Evolutionary conservation across 2,888 invertebrate genomes (phyloP).

Genomic region (Elegia similella): DNA sequence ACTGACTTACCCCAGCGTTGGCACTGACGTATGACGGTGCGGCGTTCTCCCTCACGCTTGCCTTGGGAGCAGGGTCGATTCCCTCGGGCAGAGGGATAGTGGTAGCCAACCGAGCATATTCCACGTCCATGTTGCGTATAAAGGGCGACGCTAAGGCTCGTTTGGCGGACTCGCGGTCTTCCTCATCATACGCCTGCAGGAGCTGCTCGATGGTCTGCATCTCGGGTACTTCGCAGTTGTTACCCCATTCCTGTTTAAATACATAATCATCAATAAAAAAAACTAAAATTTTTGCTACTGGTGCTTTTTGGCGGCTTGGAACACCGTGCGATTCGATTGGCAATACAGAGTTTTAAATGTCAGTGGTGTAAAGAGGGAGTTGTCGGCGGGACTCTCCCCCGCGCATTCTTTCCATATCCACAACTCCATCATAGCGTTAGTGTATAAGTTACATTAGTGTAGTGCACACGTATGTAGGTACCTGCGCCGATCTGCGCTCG

Average conservation of each 20-base stretch:
- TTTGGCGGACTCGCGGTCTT: conserved; percentile 90
- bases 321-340: too few relatives aligned
- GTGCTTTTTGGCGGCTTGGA: too few relatives aligned
- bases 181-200: conserved; percentile 91
- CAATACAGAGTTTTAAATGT: too few relatives aligned
- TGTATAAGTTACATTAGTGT: too few relatives aligned
- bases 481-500: too few relatives aligned
- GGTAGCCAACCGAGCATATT: conserved; percentile 85
- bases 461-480: too few relatives aligned
- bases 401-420: too few relatives aligned
- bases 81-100: conserved; percentile 57
- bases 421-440: too few relatives aligned
- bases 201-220: conserved; percentile 89
- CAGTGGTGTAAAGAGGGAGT: too few relatives aligned
- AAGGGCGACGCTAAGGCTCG: conserved; percentile 90
- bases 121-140: conserved; percentile 95
- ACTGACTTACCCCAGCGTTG: conserved; percentile 29
- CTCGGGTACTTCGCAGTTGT: conserved; percentile 91
- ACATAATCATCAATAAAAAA: background rate
- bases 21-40: conserved; percentile 83
- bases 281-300: too few relatives aligned
- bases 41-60: conserved; percentile 85
- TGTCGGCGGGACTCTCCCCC: too few relatives aligned
- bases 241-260: conserved; percentile 86
- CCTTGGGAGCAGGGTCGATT: conserved; percentile 75